Evolutionary conservation across 2,888 invertebrate species (phyloP), one percentile per base, ranked within the genome.

Genomic region (Euclidia mi): DNA sequence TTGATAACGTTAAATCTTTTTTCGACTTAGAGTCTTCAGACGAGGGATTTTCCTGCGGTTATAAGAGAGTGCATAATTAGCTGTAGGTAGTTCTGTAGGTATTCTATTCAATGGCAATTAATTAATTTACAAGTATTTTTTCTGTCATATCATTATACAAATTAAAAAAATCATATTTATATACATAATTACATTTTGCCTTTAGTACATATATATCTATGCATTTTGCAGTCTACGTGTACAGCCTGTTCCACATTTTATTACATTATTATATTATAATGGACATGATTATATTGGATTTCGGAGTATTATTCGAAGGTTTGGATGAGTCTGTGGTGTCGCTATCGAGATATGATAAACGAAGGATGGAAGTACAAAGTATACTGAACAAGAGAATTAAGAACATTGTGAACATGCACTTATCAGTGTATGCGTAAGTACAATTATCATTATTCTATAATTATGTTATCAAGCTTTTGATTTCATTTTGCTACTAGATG

Each of bases 341-440:
- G 0, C 67, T 87, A 6, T 63, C 81, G 0, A 57, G 48, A 0
- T 1, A 53, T 2, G 67, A 90, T 48, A 65, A 74, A 0, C 62
- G 73, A 0, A 78, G 89, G 1, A 31, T 70, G 0, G 51, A 74
- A n/a, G 78, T 79, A 1, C 87, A 87, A 42, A 14, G 14, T 0
- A 65, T 62, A 6, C 80, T 92, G 0, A 87, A 83, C 17, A 58
- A 38, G 9, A 80, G 89, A 34, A 71, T 91, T 29, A 57, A 61
- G 3, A 76, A 79, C 17, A 89, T 91, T 25, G 87, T 87, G 1
- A 74, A 61, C 2, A 90, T 88, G 90, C 91, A 92, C 50, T 65
- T 61, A 0, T 78, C 82, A 3, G 80, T 89, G n/a, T 79, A 84
- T n/a, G 75, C 71, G 90, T 87, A 79, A 37, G 74, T 52, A 28